These are phyloP conservation scores for Varecia variegata DNA, from an alignment of 2,797 vertebrate species.

Conservation along the genomic window DNA sequence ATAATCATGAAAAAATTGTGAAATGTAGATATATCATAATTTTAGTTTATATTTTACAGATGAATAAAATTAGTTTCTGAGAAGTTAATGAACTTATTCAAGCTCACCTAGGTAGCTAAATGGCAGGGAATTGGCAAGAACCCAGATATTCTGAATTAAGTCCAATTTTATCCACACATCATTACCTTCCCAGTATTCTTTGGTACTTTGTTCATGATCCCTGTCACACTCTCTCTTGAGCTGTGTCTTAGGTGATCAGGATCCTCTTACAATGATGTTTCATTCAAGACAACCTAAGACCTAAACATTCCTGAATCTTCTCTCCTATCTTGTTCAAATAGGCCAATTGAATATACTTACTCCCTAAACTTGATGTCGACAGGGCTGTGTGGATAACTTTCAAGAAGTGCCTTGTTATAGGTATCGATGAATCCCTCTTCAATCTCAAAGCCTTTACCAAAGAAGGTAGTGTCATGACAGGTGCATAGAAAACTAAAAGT, in stretches of 20 bases:
- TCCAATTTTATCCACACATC: background rate
- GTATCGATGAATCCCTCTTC: background rate
- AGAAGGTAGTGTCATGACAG: background rate
- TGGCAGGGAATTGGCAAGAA: background rate
- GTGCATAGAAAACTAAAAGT: background rate
- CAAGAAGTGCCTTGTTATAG: background rate
- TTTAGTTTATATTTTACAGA: background rate
- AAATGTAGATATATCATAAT: background rate
- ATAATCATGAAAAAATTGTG: background rate
- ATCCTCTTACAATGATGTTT: background rate
- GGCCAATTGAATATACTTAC: background rate
- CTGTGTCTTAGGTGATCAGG: background rate
- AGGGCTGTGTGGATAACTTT: background rate
- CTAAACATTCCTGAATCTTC: background rate
- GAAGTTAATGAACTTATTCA: background rate
- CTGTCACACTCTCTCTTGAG: background rate
- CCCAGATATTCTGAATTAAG: background rate
- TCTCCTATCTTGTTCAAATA: background rate
- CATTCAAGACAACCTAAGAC: fast-evolving
- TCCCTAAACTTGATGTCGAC: background rate
- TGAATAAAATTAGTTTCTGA: background rate
- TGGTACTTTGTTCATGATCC: background rate
- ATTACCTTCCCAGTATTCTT: background rate
- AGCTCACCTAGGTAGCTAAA: background rate
- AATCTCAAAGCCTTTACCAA: background rate